Conservation (phyloP, 2,888 invertebrate genomes). For the Shargacucullia verbasci region DNA sequence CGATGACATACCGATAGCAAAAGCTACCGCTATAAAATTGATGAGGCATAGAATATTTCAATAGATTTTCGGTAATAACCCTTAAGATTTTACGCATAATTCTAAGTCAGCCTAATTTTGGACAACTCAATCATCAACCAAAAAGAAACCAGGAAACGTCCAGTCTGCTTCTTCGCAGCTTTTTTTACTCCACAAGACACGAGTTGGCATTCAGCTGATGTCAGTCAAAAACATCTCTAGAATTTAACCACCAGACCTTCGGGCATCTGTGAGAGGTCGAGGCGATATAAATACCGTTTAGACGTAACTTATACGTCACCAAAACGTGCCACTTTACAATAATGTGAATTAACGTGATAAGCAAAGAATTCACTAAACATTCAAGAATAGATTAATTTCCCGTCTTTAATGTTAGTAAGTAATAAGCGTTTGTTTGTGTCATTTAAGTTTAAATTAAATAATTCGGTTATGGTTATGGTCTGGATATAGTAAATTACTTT, state of each 20-base stretch:
- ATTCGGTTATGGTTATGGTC: no score
- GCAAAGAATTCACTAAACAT: conserved; percentile 31
- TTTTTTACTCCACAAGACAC: conserved; percentile 17
- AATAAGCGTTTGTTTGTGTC: neutral
- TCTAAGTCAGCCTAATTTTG: neutral
- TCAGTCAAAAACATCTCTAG: conserved; percentile 56
- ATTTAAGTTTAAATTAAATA: no score
- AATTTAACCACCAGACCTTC: conserved; percentile 70
- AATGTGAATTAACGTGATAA: conserved; percentile 52
- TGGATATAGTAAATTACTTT: no score
- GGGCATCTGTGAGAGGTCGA: conserved; percentile 68
- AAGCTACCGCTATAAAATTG: no score
- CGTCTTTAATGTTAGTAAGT: conserved; percentile 9
- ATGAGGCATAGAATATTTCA: no score
- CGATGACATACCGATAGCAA: no score
- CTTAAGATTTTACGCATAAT: no score
- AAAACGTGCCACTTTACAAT: conserved; percentile 47
- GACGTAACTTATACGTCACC: conserved; percentile 57
- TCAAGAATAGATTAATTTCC: conserved; percentile 27
- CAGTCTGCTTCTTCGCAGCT: conserved; percentile 7
- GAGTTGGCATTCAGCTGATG: conserved; percentile 61
- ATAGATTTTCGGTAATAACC: no score
- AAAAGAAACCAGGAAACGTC: conserved; percentile 12
- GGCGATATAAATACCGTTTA: conserved; percentile 67
- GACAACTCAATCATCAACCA: neutral